Conservation (phyloP, 2,113 vertebrate species). For the Eubucco bourcierii region DNA sequence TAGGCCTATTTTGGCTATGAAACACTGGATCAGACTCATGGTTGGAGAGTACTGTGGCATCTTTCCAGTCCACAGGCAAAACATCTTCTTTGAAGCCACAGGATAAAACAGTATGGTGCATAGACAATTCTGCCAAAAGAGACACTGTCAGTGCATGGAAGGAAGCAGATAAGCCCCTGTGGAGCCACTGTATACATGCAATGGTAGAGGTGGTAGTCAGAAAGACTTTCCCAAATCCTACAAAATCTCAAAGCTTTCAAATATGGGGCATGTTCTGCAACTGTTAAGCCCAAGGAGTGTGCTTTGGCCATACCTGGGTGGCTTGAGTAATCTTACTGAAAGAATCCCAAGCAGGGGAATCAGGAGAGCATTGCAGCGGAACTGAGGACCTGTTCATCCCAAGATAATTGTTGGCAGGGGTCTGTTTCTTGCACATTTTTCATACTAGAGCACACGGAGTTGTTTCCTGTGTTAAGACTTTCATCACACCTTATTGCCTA, state of each 20-base stretch:
- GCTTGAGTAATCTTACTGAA: not conserved
- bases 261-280: not conserved
- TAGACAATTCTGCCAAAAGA: not conserved
- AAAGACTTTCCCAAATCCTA: not conserved
- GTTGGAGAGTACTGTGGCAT: not conserved
- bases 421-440: not conserved
- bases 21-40: not conserved
- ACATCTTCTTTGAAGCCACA: not conserved
- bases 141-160: not conserved
- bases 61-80: not conserved
- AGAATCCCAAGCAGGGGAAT: not conserved
- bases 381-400: not conserved
- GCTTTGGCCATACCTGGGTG: not conserved
- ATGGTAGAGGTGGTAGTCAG: not conserved
- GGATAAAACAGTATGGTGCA: accelerated
- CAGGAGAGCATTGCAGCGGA: not conserved
- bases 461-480: not conserved
- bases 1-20: too few species aligned
- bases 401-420: not conserved
- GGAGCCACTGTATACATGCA: not conserved
- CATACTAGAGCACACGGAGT: not conserved
- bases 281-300: not conserved
- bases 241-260: not conserved
- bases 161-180: not conserved
- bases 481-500: not conserved